phyloP scores from a whole-genome alignment of 2,113 vertebrate genomes.

The Alethe diademata region DNA sequence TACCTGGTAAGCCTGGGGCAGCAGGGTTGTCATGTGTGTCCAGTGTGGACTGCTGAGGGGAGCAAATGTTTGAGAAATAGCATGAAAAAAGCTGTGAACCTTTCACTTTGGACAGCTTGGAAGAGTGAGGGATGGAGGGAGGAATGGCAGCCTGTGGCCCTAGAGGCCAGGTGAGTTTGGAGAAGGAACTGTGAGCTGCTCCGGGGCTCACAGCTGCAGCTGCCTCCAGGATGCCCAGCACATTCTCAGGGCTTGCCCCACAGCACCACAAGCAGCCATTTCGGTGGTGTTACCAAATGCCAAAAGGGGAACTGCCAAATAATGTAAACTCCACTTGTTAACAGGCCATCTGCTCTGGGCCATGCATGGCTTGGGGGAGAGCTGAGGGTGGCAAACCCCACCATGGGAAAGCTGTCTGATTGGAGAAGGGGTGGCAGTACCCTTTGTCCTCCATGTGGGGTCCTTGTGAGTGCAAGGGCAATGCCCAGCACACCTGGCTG shows the following conservation, averaged over 20 bases:
- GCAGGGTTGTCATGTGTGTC: accelerated
- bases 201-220: not conserved
- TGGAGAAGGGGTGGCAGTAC: not conserved
- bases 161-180: not conserved
- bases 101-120: not conserved
- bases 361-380: not conserved
- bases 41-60: not conserved
- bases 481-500: not conserved
- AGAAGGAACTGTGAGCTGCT: not conserved
- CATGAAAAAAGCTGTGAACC: not conserved
- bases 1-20: not conserved
- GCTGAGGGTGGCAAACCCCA: not conserved
- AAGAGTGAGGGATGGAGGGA: not conserved
- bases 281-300: not conserved
- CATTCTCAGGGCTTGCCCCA: not conserved
- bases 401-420: not conserved
- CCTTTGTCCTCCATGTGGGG: not conserved
- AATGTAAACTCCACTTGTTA: not conserved
- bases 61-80: not conserved
- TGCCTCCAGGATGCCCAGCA: not conserved
- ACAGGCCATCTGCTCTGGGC: not conserved
- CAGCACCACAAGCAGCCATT: accelerated
- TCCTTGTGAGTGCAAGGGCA: not conserved
- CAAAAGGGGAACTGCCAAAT: not conserved
- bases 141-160: not conserved